Base-by-base conservation (phyloP, 2,888 invertebrate genomes). In the Metalampra italica region DNA sequence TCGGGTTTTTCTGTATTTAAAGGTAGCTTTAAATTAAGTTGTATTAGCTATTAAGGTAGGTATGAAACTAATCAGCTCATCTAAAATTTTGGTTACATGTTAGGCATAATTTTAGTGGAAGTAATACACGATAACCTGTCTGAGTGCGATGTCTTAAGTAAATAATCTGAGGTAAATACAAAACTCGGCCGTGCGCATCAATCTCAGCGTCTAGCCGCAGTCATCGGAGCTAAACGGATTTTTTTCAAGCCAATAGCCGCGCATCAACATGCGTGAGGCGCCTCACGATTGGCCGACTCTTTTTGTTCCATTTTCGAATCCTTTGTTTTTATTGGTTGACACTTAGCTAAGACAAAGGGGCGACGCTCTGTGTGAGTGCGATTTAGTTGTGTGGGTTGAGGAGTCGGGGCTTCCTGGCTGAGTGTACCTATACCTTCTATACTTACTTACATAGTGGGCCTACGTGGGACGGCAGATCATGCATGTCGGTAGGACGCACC, bases 321-420 rank as follows among this genome's bases (percentile, higher is more conserved):
- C 89, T 89, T 89, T 89, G 89, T 89, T 89, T 89, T 89, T 89
- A 89, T 89, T 89, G 89, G 89, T 89, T 88, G 89, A 88, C 89
- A 89, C 89, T 89, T 88, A 86, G 83, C 84, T 89, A 89, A 89
- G 88, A 89, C 89, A 89, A 89, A 86, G 88, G 89, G 89, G 86
- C 79, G 83, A 75, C 68, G 64, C 57, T 64, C 56, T 79, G 83
- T 82, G 81, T 85, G 87, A 65, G 87, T 82, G 70, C 62, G 75
- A 73, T 77, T 78, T 77, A 75, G 75, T 71, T 69, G 87, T 86
- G 85, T 83, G 84, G 15, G 88, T 86, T 87, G 86, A 89, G 87
- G 78, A 86, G 80, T 64, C 57, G 75, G 68, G 71, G 76, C 64
- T 79, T 82, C 81, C 82, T 80, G 78, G 66, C 68, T 68, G 72